Conservation (phyloP, 2,888 invertebrate genomes). For the Hymenopus coronatus region DNA sequence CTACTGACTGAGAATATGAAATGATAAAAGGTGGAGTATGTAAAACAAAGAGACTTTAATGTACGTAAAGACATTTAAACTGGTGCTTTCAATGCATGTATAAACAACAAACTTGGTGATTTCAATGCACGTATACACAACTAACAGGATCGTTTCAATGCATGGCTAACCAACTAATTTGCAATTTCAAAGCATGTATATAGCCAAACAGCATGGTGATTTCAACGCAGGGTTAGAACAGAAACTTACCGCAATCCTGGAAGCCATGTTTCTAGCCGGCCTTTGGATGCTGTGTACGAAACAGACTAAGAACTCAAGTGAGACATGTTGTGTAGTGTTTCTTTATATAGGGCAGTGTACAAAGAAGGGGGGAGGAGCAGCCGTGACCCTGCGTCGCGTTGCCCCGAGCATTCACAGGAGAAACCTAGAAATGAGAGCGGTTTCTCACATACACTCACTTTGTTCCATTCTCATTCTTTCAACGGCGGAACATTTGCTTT, state of each 20-base stretch:
- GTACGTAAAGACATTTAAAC: no score
- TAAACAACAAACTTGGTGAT: no score
- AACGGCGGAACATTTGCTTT: not conserved
- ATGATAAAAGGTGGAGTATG: no score
- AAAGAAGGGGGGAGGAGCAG: not conserved
- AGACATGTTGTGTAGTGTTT: not conserved
- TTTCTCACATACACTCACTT: not conserved
- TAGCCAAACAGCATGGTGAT: not conserved
- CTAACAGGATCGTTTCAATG: no score
- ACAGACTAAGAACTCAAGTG: not conserved
- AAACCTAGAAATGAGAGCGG: not conserved
- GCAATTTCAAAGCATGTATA: not conserved
- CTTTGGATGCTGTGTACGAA: not conserved
- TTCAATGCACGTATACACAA: no score
- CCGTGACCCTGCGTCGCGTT: not conserved
- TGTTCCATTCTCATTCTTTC: not conserved
- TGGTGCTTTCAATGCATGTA: no score
- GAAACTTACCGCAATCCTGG: slow-evolving; percentile 10
- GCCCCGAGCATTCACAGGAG: not conserved
- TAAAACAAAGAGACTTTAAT: no score
- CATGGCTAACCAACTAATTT: not conserved
- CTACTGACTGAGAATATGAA: no score
- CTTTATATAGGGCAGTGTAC: not conserved
- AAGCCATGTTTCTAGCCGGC: not conserved
- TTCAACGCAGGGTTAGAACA: not conserved